phyloP scores from a whole-genome alignment of 2,113 vertebrate species.

The Passer domesticus region DNA sequence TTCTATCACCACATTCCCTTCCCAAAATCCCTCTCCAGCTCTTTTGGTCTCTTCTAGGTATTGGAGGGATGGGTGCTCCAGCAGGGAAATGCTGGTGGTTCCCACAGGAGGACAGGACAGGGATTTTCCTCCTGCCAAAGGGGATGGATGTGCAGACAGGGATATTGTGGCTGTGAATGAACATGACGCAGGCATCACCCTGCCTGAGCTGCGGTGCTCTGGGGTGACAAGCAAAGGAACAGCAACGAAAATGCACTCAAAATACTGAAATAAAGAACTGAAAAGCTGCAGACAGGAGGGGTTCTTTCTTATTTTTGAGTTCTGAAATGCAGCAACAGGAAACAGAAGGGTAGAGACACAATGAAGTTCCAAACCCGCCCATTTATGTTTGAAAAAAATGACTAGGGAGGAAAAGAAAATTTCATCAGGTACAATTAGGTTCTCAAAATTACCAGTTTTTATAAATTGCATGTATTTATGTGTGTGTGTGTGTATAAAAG shows the following conservation, averaged over 20 bases:
- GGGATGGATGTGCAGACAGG: background rate
- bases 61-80: background rate
- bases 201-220: accelerated
- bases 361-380: background rate
- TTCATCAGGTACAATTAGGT: background rate
- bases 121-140: background rate
- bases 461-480: background rate
- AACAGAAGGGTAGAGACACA: background rate
- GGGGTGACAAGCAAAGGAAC: background rate
- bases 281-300: background rate
- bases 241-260: background rate
- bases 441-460: background rate
- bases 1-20: background rate
- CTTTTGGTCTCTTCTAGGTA: background rate
- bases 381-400: background rate
- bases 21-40: background rate
- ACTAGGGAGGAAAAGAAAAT: background rate
- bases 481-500: background rate
- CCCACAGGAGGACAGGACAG: background rate
- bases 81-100: background rate
- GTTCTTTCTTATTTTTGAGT: background rate
- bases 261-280: background rate
- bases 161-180: background rate
- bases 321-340: background rate
- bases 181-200: background rate